Conservation (phyloP, 2,888 invertebrate genomes). For the Calliopum simillimum region DNA sequence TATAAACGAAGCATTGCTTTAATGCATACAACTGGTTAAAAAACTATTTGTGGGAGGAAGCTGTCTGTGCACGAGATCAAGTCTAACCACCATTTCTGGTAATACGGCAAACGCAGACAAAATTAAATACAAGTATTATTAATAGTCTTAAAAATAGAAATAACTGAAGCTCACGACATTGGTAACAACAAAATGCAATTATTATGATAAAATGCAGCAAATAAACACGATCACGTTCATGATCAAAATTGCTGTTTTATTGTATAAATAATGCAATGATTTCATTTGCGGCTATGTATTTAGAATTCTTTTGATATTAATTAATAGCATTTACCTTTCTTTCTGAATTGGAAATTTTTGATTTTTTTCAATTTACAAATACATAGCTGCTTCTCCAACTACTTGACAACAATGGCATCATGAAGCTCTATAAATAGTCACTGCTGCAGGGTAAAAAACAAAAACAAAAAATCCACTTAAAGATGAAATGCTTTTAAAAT, state of each 20-base stretch:
- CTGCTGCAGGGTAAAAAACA: slow-evolving; percentile 11
- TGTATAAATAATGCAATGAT: not conserved
- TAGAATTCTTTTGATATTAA: not conserved
- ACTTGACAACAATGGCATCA: not conserved
- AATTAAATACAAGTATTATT: too few species aligned
- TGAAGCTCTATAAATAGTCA: slow-evolving; percentile 2
- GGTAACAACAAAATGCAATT: not conserved
- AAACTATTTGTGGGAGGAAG: too few species aligned
- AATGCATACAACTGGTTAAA: too few species aligned
- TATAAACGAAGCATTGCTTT: too few species aligned
- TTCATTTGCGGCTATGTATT: not conserved
- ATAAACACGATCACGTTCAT: slow-evolving; percentile 7
- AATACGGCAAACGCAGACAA: not conserved
- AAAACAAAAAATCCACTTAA: slow-evolving; percentile 1
- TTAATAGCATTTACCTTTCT: not conserved
- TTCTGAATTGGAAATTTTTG: too few species aligned
- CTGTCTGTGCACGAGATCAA: not conserved
- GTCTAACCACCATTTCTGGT: not conserved
- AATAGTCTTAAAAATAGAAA: not conserved
- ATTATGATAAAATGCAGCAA: not conserved
- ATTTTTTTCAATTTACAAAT: not conserved
- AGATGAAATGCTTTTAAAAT: slow-evolving; percentile 14
- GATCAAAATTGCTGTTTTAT: not conserved
- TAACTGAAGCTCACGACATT: not conserved
- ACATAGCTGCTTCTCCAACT: not conserved